phyloP scores from a whole-genome alignment of 2,888 invertebrate species.

The Diplazon laetatorius region DNA sequence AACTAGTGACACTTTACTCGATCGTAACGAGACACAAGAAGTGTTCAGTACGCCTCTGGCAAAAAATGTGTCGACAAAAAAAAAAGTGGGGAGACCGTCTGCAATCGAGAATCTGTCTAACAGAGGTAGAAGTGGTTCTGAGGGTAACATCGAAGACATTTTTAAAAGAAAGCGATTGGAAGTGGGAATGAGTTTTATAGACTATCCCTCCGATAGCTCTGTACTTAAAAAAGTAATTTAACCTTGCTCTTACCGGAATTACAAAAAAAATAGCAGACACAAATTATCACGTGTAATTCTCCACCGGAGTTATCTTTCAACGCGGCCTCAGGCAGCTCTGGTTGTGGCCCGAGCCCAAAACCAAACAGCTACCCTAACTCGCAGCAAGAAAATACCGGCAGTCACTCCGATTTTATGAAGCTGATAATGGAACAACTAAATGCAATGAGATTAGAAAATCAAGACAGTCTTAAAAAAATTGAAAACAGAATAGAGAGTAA shows the following conservation, averaged over 20 bases:
- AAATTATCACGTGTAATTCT: neutral
- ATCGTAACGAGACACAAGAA: neutral
- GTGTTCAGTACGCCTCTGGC: neutral
- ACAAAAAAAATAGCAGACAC: neutral
- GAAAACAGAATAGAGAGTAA: neutral
- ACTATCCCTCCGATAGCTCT: neutral
- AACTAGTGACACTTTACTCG: too few relatives aligned
- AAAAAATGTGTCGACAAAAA: neutral
- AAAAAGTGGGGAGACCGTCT: neutral
- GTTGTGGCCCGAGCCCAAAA: neutral
- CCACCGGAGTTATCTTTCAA: neutral
- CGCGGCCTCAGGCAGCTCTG: neutral
- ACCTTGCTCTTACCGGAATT: neutral
- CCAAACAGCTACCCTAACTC: neutral
- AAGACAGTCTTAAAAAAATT: neutral
- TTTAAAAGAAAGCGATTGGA: slow-evolving; percentile 2
- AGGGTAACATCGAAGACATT: slow-evolving; percentile 5
- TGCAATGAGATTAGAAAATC: slow-evolving; percentile 6
- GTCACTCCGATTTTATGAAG: neutral
- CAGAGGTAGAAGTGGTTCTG: slow-evolving; percentile 18
- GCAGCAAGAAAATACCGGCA: too few relatives aligned
- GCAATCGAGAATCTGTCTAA: neutral
- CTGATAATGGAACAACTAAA: neutral
- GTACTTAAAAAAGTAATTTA: slow-evolving; percentile 3
- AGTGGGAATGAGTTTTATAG: neutral